These are phyloP conservation scores for Caiman crocodilus DNA, from an alignment of 2,797 vertebrate genomes.

Conservation along the genomic window DNA sequence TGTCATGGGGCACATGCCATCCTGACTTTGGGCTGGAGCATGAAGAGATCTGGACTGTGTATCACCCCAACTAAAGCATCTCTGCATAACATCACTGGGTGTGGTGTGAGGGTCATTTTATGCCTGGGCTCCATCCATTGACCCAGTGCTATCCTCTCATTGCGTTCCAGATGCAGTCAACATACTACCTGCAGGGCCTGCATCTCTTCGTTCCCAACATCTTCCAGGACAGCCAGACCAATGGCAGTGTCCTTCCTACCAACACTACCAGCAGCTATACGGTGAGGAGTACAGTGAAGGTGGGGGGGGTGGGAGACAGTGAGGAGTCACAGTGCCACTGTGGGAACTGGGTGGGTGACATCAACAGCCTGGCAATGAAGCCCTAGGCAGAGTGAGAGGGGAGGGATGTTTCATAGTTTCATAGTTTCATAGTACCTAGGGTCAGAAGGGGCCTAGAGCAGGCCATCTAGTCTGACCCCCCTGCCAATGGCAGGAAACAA, in stretches of 20 bases:
- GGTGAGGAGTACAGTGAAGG: conserved; percentile 28
- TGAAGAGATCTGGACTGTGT: too few species aligned
- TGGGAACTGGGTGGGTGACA: background rate
- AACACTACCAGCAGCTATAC: background rate
- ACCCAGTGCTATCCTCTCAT: background rate
- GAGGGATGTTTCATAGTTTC: too few species aligned
- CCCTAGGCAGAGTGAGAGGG: background rate
- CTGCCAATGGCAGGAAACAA: too few species aligned
- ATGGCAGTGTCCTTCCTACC: background rate
- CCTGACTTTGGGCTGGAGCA: too few species aligned
- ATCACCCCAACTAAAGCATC: too few species aligned
- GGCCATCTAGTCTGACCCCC: too few species aligned
- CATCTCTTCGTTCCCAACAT: conserved; percentile 73
- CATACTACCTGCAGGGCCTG: conserved; percentile 73
- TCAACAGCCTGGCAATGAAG: background rate
- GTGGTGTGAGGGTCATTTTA: background rate
- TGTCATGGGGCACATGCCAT: too few species aligned
- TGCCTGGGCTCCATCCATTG: background rate
- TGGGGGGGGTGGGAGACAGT: too few species aligned
- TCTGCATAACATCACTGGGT: background rate
- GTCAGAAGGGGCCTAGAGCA: too few species aligned
- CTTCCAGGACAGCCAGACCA: conserved; percentile 18
- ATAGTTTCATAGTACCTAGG: too few species aligned
- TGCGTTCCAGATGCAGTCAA: conserved; percentile 73
- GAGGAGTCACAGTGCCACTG: too few species aligned